Conservation (phyloP, 1,140 invertebrate species). For the Panagrolaimus sp. region DNA sequence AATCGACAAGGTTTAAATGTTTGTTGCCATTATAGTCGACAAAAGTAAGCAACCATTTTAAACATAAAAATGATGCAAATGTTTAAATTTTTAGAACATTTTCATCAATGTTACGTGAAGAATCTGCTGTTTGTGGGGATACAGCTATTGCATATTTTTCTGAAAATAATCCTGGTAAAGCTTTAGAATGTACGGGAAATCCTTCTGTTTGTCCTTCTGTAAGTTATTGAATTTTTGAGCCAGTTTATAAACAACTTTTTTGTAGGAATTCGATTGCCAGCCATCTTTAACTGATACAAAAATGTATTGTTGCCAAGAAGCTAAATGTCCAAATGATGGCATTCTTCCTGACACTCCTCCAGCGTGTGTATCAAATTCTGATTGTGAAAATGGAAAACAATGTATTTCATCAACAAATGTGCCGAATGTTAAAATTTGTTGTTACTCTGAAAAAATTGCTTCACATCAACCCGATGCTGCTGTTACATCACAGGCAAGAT, state of each 20-base stretch:
- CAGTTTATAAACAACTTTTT: background rate
- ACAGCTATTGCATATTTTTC: conserved; percentile 8
- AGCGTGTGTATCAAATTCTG: background rate
- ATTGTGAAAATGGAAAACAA: background rate
- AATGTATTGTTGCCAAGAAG: conserved; percentile 32
- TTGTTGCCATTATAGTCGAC: conserved; percentile 26
- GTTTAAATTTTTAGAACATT: background rate
- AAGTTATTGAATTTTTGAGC: background rate
- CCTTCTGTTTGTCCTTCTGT: conserved; percentile 18
- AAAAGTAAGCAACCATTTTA: conserved; percentile 1
- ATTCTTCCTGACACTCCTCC: background rate
- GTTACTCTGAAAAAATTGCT: background rate
- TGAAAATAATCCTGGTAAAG: conserved; percentile 1
- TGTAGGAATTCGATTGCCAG: conserved; percentile 25
- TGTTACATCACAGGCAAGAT: background rate
- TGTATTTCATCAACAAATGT: background rate
- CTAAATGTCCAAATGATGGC: conserved; percentile 18
- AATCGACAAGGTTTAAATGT: conserved; percentile 39
- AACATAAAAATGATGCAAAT: conserved; percentile 6
- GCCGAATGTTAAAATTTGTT: background rate
- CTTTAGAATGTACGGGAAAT: conserved; percentile 25
- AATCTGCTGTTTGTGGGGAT: conserved; percentile 12
- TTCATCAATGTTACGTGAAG: conserved; percentile 14
- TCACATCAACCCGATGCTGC: background rate
- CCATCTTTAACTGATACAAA: conserved; percentile 32